Conservation (phyloP, 2,797 vertebrate genomes). For the Cyclopterus lumpus region DNA sequence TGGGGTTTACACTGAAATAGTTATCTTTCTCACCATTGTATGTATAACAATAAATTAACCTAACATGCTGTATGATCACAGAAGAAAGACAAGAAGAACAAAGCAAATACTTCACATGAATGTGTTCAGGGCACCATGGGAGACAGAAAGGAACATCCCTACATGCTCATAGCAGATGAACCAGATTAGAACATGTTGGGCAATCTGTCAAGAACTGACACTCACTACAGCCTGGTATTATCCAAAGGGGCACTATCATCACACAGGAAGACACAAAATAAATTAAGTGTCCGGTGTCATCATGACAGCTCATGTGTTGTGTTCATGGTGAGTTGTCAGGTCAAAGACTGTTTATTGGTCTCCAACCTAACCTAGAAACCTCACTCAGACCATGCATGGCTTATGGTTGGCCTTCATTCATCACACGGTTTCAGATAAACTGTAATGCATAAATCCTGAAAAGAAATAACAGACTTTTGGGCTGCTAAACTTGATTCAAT, state of each 20-base stretch:
- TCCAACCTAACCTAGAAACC: slow-evolving; percentile 19
- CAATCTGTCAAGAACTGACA: slow-evolving; percentile 10
- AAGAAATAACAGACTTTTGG: neutral
- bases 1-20: neutral
- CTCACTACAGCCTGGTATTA: slow-evolving; percentile 14
- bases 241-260: slow-evolving; percentile 5
- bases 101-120: neutral
- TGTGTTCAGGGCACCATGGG: neutral
- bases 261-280: slow-evolving; percentile 20
- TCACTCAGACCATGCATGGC: neutral
- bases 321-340: slow-evolving; percentile 2
- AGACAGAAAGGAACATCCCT: neutral
- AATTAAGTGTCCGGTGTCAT: slow-evolving; percentile 30
- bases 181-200: neutral
- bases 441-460: neutral
- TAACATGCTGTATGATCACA: neutral
- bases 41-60: no score
- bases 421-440: neutral
- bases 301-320: neutral
- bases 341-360: slow-evolving; percentile 12
- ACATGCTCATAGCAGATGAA: neutral
- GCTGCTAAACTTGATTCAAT: neutral
- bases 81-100: neutral
- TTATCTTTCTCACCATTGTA: no score
- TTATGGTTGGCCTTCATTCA: neutral